Conservation (phyloP, 2,113 vertebrate genomes). For the Rhinichthys klamathensis region DNA sequence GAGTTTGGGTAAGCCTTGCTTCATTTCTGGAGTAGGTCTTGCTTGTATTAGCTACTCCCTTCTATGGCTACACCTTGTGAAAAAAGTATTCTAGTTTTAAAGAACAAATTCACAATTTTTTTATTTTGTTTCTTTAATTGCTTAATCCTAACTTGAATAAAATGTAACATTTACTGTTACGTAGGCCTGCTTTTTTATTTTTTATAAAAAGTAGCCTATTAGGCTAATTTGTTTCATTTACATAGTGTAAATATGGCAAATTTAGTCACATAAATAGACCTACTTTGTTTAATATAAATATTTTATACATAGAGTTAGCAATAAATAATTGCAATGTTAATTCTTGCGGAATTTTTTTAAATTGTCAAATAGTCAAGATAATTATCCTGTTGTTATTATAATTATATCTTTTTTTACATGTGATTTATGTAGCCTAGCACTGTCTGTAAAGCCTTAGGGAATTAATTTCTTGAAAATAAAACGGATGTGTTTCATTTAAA, state of each 20-base stretch:
- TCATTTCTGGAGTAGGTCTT: no score
- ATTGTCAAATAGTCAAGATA: neutral
- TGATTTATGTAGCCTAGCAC: neutral
- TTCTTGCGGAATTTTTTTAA: neutral
- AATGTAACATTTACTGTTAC: neutral
- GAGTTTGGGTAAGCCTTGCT: conserved; percentile 83
- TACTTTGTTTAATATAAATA: no score
- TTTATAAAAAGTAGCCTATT: no score
- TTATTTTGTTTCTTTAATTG: neutral
- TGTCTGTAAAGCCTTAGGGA: neutral
- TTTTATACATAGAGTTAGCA: no score
- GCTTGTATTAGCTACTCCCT: no score
- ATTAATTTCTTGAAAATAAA: neutral
- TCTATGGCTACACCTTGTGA: no score
- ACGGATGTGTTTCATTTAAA: neutral
- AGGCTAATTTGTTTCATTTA: no score
- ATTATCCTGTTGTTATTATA: neutral
- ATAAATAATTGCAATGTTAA: no score
- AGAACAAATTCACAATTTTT: neutral
- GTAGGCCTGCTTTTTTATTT: no score
- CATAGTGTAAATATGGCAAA: no score
- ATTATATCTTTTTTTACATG: neutral
- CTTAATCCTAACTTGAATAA: neutral
- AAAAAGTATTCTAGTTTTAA: no score
- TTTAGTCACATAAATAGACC: no score